Evolutionary conservation across 1,140 invertebrate species (phyloP), one percentile per base, ranked within the genome.

Genomic region (Aphidius gifuensis): DNA sequence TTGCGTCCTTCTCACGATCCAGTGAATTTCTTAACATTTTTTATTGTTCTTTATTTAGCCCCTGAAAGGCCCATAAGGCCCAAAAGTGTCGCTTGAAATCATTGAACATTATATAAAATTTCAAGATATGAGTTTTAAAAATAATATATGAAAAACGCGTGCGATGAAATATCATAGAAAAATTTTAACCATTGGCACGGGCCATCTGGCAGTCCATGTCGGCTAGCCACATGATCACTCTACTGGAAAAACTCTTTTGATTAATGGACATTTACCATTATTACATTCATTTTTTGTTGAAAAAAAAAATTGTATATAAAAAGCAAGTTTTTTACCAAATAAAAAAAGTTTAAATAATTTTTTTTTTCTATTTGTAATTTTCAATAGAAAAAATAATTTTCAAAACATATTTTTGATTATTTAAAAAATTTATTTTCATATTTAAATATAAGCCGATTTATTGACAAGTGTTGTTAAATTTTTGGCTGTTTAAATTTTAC

Each of bases 181-280:
- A 11, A 8, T 50, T 9, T 45, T 7, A 3, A 45, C 55, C 44
- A 32, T 58, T 23, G 63, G 64, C 62, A 66, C 64, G 61, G 64
- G 65, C 66, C 68, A 69, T 68, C 66, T 68, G 68, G 66, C 56
- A 44, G 48, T 42, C 21, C 44, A 47, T 50, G 8, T 7, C 50
- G 50, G 50, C 38, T 6, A 11, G 9, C 38, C 50, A 3, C 50
- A 55, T 56, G 65, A 57, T 48, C 62, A 68, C 56, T 66, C 66
- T 60, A 53, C 59, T 66, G 67, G 64, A 70, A 70, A 70, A 48
- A 44, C 47, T 56, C 58, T 54, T 66, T 68, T 70, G 69, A 70
- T 70, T 70, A 70, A 70, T 70, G 61, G 62, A 38, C 44, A 45
- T 32, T 32, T 32, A 32, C 23, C 4, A 32, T 32, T 32, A 32